Evolutionary conservation across 35 echinoderm and acorn worm species (phyloP).

Genomic region (Apostichopus parvimensis): DNA sequence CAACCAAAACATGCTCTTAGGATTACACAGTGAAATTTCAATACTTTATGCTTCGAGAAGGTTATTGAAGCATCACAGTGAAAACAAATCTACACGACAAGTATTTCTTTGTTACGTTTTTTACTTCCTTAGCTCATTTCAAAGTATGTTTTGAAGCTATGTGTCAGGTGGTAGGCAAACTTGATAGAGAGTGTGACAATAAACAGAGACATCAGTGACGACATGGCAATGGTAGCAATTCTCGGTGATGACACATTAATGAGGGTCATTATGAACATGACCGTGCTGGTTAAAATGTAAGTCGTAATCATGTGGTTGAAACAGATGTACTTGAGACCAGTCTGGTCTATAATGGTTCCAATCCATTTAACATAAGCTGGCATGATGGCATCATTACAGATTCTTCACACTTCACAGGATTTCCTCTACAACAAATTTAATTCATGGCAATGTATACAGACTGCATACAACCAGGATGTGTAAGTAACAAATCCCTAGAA

Average conservation of each 20-base stretch:
- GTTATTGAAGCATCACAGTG: no score
- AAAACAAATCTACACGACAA: no score
- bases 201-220: constrained; percentile 80
- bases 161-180: constrained; percentile 87
- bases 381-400: constrained; percentile 59
- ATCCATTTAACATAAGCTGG: constrained; percentile 84
- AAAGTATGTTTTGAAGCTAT: constrained; percentile 91
- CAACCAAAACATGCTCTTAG: no score
- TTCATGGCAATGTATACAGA: no score
- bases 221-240: constrained; percentile 79
- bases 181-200: constrained; percentile 91
- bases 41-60: no score
- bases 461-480: no score
- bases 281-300: constrained; percentile 82
- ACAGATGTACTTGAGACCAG: constrained; percentile 91
- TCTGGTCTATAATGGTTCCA: constrained; percentile 83
- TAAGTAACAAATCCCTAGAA: no score
- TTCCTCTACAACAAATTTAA: not conserved
- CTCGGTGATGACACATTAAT: constrained; percentile 82
- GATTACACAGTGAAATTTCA: no score
- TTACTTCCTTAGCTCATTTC: constrained; percentile 52
- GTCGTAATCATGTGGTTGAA: constrained; percentile 98
- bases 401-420: not conserved
- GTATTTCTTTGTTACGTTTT: no score
- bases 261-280: constrained; percentile 85